phyloP scores from a whole-genome alignment of 2,888 invertebrate species.

The Drosophila falleni region DNA sequence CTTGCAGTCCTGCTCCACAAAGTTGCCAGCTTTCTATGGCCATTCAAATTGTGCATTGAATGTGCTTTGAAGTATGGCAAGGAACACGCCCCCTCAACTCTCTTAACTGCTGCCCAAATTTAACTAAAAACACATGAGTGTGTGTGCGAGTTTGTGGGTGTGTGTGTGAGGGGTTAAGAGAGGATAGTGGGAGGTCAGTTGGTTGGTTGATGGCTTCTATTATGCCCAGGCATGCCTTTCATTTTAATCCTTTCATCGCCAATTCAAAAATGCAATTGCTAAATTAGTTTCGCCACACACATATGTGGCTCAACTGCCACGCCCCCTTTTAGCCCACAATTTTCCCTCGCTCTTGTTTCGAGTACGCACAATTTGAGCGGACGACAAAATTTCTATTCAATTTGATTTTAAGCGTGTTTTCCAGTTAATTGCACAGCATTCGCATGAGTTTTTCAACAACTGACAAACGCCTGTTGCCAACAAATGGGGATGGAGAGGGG shows the following conservation, averaged over 20 bases:
- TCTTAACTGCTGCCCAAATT: conserved; percentile 30
- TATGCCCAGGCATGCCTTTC: conserved; percentile 68
- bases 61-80: conserved; percentile 44
- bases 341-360: conserved; percentile 9
- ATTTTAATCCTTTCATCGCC: conserved; percentile 75
- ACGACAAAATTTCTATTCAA: conserved; percentile 80
- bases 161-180: not conserved
- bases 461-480: conserved; percentile 19
- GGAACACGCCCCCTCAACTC: conserved; percentile 1
- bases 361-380: conserved; percentile 77
- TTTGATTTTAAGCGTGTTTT: conserved; percentile 82
- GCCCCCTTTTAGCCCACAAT: not conserved
- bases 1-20: conserved; percentile 17
- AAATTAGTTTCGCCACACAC: conserved; percentile 69
- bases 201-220: conserved; percentile 58
- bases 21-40: conserved; percentile 43
- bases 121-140: conserved; percentile 19
- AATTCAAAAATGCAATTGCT: conserved; percentile 71
- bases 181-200: conserved; percentile 8
- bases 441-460: conserved; percentile 49
- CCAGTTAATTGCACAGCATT: conserved; percentile 76
- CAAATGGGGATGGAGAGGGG: not conserved
- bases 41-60: conserved; percentile 63
- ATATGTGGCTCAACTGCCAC: conserved; percentile 33
- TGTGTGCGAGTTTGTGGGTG: not conserved